Conservation (phyloP, 2,888 invertebrate genomes). For the Danaus chrysippus region DNA sequence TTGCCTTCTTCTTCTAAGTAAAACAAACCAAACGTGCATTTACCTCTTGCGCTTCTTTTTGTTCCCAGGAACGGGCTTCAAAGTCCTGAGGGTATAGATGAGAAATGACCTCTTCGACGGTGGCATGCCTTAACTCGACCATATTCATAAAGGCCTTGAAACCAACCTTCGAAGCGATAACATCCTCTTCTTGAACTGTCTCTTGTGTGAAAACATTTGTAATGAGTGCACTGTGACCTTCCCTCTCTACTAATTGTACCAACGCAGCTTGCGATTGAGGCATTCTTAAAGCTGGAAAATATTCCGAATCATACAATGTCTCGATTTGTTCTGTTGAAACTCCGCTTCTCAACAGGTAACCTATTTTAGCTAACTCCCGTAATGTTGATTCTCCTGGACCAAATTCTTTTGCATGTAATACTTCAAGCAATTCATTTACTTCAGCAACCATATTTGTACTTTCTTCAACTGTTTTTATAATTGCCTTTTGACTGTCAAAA, state of each 20-base stretch:
- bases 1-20: background rate
- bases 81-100: conserved; percentile 92
- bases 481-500: conserved; percentile 76
- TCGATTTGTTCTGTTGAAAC: conserved; percentile 87
- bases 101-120: conserved; percentile 90
- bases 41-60: conserved; percentile 83
- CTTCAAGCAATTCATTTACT: conserved; percentile 86
- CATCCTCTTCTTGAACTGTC: conserved; percentile 86
- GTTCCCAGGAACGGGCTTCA: conserved; percentile 89
- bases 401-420: conserved; percentile 87
- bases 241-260: conserved; percentile 90
- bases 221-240: conserved; percentile 89
- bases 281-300: conserved; percentile 87
- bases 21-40: background rate
- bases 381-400: conserved; percentile 89
- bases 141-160: conserved; percentile 92
- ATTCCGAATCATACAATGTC: conserved; percentile 86
- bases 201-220: conserved; percentile 90
- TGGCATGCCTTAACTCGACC: conserved; percentile 88
- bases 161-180: conserved; percentile 88
- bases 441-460: conserved; percentile 82
- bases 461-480: conserved; percentile 75
- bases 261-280: conserved; percentile 92
- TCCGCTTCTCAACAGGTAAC: conserved; percentile 86
- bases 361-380: conserved; percentile 89